phyloP scores from a whole-genome alignment of 1,140 invertebrate species.

The Geopemphigus sp. region DNA sequence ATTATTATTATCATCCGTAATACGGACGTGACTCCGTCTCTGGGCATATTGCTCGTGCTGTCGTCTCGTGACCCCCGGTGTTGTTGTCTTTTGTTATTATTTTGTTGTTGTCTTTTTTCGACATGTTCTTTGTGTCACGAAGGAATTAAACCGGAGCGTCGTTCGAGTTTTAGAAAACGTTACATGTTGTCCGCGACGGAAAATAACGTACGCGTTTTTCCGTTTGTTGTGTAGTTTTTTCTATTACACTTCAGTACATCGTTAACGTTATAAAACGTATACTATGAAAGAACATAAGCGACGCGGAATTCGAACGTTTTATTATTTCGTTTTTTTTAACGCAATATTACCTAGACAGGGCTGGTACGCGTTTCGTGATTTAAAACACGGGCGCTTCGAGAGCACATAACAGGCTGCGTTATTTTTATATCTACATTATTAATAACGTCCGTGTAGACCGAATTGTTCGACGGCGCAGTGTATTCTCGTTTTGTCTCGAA shows the following conservation, averaged over 20 bases:
- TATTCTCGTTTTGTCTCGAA: too few relatives aligned
- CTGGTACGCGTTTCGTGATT: not conserved
- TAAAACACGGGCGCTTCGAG: not conserved
- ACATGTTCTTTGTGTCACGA: constrained; percentile 21
- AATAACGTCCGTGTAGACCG: too few relatives aligned
- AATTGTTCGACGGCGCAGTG: not conserved
- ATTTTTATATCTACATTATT: too few relatives aligned
- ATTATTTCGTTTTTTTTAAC: not conserved
- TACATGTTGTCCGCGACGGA: not conserved
- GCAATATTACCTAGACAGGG: too few relatives aligned
- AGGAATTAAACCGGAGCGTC: constrained; percentile 14
- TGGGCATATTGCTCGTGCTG: not conserved
- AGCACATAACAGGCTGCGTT: too few relatives aligned
- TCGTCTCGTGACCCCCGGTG: constrained; percentile 13
- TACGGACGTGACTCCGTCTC: constrained; percentile 22
- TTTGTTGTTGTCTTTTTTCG: constrained; percentile 3
- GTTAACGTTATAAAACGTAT: not conserved
- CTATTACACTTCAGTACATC: not conserved
- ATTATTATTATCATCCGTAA: not conserved
- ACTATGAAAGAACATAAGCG: not conserved
- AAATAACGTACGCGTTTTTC: not conserved
- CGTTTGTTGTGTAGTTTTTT: not conserved
- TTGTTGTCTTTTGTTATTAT: constrained; percentile 10
- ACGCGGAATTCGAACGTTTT: not conserved
- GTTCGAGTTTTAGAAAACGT: not conserved